A percentile compares a stretch with the other conserved stretches of the same genome.
These are phyloP conservation scores for Merodon equestris DNA, from an alignment of 2,888 invertebrate genomes.

Conservation along the genomic window DNA sequence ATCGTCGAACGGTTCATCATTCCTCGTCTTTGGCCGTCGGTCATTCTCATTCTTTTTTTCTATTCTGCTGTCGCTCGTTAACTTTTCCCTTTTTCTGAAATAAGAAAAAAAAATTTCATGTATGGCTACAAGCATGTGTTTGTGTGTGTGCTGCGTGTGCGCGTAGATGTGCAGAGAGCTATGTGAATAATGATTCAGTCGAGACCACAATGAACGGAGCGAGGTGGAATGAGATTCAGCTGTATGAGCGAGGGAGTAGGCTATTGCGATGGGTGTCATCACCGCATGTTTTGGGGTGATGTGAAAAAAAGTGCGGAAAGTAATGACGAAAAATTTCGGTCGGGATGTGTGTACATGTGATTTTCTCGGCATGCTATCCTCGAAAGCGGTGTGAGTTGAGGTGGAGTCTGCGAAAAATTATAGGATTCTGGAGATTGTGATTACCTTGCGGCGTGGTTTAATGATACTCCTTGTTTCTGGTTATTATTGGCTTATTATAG, in stretches of 20 bases:
- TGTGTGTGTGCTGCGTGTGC: neutral
- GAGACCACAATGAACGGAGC: neutral
- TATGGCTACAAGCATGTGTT: neutral
- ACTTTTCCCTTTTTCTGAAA: slow-evolving; percentile 52
- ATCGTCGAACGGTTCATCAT: neutral
- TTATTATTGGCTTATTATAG: no score
- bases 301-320: slow-evolving; percentile 47
- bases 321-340: neutral
- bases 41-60: slow-evolving; percentile 45
- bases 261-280: slow-evolving; percentile 41
- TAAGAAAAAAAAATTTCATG: no score
- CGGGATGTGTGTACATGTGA: slow-evolving; percentile 3
- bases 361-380: no score
- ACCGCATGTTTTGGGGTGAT: slow-evolving; percentile 56
- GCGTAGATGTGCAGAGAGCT: slow-evolving; percentile 14
- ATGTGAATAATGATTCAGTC: no score
- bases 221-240: slow-evolving; percentile 49
- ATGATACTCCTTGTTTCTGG: no score
- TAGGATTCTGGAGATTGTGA: no score
- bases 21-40: slow-evolving; percentile 11
- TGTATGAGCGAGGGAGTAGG: slow-evolving; percentile 24
- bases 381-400: no score
- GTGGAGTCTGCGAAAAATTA: no score
- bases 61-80: slow-evolving; percentile 26
- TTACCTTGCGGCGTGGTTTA: no score